phyloP scores from a whole-genome alignment of 2,113 vertebrate species.

The Megaceryle maxima region DNA sequence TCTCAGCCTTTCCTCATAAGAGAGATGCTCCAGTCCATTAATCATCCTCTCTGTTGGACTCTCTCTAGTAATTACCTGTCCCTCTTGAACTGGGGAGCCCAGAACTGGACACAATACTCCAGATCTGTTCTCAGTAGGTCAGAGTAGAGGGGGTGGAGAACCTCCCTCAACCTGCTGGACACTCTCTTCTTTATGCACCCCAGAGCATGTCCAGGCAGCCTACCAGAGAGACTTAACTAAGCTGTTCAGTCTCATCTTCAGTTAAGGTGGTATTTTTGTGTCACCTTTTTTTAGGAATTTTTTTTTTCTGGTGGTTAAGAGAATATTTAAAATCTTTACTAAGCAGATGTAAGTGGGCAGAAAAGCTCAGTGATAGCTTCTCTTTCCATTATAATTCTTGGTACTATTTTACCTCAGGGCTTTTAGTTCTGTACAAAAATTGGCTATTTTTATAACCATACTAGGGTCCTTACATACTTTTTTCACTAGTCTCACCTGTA shows the following conservation, averaged over 20 bases:
- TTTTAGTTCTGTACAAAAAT: neutral
- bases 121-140: no score
- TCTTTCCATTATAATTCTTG: neutral
- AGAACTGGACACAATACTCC: no score
- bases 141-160: no score
- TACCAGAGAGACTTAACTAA: neutral
- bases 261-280: neutral
- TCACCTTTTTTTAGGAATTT: neutral
- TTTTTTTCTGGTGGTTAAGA: neutral
- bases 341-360: neutral
- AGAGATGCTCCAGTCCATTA: no score
- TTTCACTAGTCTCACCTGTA: neutral
- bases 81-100: no score
- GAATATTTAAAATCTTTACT: neutral
- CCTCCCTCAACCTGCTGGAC: no score
- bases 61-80: no score
- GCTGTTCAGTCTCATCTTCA: neutral
- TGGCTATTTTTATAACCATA: neutral
- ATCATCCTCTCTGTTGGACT: no score
- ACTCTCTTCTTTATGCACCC: no score
- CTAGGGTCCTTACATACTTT: accelerated
- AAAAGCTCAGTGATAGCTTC: neutral
- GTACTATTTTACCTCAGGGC: neutral
- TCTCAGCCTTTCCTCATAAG: no score
- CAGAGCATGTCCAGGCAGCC: neutral